A percentile compares a stretch with the other conserved stretches of the same genome.
Evolutionary conservation across 2,797 vertebrate species (phyloP).

Genomic region (Poecilia wingei): DNA sequence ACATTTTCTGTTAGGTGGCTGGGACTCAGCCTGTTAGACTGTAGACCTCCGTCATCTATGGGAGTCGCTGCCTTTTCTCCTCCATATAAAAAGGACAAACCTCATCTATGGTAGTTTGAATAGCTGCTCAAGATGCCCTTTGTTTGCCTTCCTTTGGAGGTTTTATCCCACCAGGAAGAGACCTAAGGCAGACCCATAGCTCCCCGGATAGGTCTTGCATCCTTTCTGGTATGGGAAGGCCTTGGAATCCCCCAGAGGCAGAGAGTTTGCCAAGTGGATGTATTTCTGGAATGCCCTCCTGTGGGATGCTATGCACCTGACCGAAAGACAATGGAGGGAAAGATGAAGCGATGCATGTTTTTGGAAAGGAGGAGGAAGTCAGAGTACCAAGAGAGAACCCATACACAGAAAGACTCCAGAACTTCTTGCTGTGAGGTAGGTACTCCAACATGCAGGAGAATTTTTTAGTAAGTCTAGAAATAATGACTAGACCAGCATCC

Average conservation of each 20-base stretch:
- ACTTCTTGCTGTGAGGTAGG: background rate
- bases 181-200: background rate
- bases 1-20: background rate
- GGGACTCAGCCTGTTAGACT: background rate
- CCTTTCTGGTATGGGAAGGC: background rate
- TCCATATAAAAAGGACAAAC: background rate
- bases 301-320: background rate
- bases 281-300: background rate
- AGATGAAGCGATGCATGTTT: background rate
- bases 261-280: background rate
- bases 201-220: background rate
- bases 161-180: background rate
- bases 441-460: background rate
- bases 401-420: background rate
- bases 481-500: background rate
- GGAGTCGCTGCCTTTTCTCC: background rate
- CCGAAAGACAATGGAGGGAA: background rate
- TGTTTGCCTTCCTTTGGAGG: background rate
- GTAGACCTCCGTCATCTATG: background rate
- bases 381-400: background rate
- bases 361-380: background rate
- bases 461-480: background rate
- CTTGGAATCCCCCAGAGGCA: background rate
- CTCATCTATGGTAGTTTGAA: background rate
- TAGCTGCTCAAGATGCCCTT: background rate